Evolutionary conservation across 2,113 vertebrate genomes (phyloP), one percentile per base, ranked within the genome.

Genomic region (Symphodus melops): DNA sequence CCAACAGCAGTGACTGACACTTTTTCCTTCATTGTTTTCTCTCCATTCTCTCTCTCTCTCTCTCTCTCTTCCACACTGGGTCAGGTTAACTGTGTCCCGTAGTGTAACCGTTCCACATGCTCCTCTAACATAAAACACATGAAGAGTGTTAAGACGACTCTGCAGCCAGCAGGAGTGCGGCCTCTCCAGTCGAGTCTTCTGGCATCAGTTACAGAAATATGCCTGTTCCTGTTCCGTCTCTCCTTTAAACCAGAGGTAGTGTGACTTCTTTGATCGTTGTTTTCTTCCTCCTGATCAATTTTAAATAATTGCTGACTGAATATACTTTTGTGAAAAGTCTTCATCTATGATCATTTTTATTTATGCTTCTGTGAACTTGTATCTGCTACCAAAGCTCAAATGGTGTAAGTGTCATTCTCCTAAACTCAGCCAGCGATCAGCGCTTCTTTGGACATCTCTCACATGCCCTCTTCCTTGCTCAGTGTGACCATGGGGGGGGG

Each of bases 121-220:
- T 82, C 72, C 51, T 74, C 74, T 92, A 92, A 93, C 78, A 41
- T 71, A 63, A 92, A 92, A 83, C 92, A 92, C 81, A 91, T 91
- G 89, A 54, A 33, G 16, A 8, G 49, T 58, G 70, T 67, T 79
- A 44, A 46, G 63, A 52, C 14, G 16, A 14, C 42, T 14, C 14
- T 14, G 12, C 69, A 79, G 58, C 55, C 62, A 78, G 70, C 73
- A 53, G 62, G 72, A 72, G 73, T 53, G 68, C 41, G 16, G 46
- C 65, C 57, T 56, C 75, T 59, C 48, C 64, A 61, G 79, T 69
- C 19, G 56, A 77, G 79, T 70, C 73, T 80, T 51, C 48, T 20
- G 71, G 67, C 67, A 81, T 68, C 76, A 61, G 82, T 90, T 91
- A 77, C 78, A 70, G 57, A 53, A 46, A 79, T 63, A 48, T 36